Evolutionary conservation across 1,140 invertebrate genomes (phyloP), one percentile per base, ranked within the genome.

Genomic region (Anadara kagoshimensis): DNA sequence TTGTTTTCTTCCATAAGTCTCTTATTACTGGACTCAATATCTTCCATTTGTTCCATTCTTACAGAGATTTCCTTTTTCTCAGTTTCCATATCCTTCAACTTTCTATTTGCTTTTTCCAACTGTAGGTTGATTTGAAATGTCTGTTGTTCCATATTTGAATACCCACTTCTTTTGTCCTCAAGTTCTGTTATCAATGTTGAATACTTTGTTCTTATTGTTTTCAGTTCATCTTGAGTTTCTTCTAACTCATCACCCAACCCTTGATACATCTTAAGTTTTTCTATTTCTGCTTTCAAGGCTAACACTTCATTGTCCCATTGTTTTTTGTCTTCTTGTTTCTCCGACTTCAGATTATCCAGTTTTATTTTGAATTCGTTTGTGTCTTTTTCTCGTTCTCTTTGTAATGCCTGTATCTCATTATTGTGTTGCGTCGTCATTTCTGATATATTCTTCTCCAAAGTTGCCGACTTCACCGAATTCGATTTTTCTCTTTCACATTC

Each of bases 21-120:
- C 62, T 72, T 76, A 67, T 76, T 73, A 62, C 73, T 75, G 49
- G 76, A 54, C 51, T 81, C 79, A 53, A 81, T 75, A 36, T 81
- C 79, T 8, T 76, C 68, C 11, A 76, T n/a, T 49, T 76, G 64
- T 56, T 78, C 74, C 59, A 69, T 78, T 61, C 78, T 68, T 14
- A 81, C 69, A 14, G 62, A 57, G 64, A 71, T 71, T 47, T 81
- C 75, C 14, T 66, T 69, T 53, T 76, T 61, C 16, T 80, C 79
- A 44, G 45, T 75, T 64, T 80, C 79, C 44, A 80, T 69, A 36
- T 76, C 69, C 68, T 47, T 81, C 53, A 53, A 61, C 49, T 54
- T 81, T 70, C 47, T 76, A 24, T 63, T 81, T 68, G 75, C 45
- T 59, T 72, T 67, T 26, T 76, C 74, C 45, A 81, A 61, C 56